Percentiles rank a stretch among this genome's conserved stretches.
Evolutionary conservation across 2,113 vertebrate species (phyloP).

Genomic region (Amazona vittata): DNA sequence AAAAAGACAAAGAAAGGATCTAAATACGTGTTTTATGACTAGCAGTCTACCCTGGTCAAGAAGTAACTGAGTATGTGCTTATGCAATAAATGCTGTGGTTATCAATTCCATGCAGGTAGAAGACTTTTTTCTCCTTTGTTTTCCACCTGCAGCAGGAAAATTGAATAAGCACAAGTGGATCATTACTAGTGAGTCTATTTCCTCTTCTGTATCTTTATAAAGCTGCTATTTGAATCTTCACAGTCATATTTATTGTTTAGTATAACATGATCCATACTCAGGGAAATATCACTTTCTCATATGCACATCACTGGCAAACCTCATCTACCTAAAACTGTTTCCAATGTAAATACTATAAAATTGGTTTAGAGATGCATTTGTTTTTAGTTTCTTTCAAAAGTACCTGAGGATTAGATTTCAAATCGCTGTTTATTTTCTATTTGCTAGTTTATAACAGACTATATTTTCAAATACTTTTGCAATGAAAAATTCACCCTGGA

Average conservation of each 20-base stretch:
- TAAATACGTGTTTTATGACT: background rate
- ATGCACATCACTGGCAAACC: background rate
- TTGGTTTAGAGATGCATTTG: background rate
- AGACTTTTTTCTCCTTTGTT: background rate
- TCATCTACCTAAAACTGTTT: background rate
- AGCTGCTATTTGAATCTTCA: background rate
- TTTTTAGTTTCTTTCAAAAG: background rate
- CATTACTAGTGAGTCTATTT: background rate
- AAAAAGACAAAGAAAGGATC: slow-evolving; percentile 14
- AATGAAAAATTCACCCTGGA: background rate
- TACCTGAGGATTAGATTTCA: background rate
- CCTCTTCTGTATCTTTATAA: background rate
- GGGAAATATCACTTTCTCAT: background rate
- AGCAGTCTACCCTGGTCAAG: background rate
- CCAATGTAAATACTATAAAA: background rate
- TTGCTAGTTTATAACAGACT: background rate
- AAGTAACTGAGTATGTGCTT: background rate
- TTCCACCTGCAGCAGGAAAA: background rate
- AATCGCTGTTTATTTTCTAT: background rate
- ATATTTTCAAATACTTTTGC: slow-evolving; percentile 21
- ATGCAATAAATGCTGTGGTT: background rate
- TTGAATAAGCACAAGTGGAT: background rate
- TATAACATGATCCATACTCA: background rate
- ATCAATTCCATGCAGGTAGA: background rate
- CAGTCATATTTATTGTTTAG: background rate